A percentile compares a stretch with the other conserved stretches of the same genome.
Conservation (phyloP, 1,140 invertebrate genomes). For the Drosophila kepulauana region DNA sequence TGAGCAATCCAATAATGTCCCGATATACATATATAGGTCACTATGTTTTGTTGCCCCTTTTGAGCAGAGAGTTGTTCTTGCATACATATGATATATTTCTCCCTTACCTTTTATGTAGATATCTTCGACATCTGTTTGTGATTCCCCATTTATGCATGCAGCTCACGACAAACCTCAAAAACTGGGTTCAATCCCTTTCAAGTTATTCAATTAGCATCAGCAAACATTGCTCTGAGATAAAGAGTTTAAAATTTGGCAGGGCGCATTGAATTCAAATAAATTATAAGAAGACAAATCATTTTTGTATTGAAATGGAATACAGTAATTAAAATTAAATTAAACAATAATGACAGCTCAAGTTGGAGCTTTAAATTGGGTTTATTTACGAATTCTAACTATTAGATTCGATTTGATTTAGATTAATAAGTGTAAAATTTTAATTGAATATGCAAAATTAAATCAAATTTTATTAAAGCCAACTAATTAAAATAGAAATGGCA, state of each 20-base stretch:
- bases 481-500: too few species aligned
- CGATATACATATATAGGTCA: conserved; percentile 37
- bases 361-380: too few species aligned
- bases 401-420: too few species aligned
- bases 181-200: not conserved
- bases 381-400: too few species aligned
- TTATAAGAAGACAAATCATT: too few species aligned
- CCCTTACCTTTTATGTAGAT: conserved; percentile 19
- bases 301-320: too few species aligned
- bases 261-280: too few species aligned
- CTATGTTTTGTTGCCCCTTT: conserved; percentile 40
- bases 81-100: conserved; percentile 4
- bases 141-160: not conserved
- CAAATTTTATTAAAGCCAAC: too few species aligned
- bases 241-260: not conserved
- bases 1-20: conserved; percentile 13
- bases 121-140: not conserved
- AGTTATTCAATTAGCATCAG: conserved; percentile 3
- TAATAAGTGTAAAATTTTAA: too few species aligned
- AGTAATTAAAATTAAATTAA: too few species aligned
- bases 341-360: too few species aligned
- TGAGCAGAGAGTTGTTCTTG: not conserved
- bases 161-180: not conserved
- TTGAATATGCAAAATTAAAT: too few species aligned
- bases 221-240: not conserved